These are phyloP conservation scores for Bubo bubo DNA, from an alignment of 2,113 vertebrate species.

Conservation along the genomic window DNA sequence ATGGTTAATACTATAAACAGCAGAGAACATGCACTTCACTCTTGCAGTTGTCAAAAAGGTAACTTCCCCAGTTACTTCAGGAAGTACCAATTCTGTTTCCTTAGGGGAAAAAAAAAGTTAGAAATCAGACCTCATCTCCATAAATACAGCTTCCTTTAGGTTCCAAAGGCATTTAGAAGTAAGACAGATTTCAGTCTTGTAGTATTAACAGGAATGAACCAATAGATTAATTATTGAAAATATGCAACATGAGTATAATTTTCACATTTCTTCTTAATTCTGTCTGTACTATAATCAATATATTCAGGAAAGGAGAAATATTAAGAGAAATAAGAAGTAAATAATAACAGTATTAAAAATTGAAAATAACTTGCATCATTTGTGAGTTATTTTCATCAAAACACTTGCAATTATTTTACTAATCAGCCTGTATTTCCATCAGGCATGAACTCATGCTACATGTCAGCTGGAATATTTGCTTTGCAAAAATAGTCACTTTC, in stretches of 20 bases:
- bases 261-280: background rate
- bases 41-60: background rate
- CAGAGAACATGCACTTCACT: background rate
- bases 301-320: background rate
- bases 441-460: background rate
- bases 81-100: background rate
- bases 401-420: background rate
- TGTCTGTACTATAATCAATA: background rate
- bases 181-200: background rate
- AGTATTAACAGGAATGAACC: background rate
- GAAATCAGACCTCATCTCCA: background rate
- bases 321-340: background rate
- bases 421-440: background rate
- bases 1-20: background rate
- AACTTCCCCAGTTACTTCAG: background rate
- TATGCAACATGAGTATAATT: background rate
- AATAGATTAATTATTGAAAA: background rate
- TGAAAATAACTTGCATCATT: background rate
- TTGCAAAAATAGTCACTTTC: background rate
- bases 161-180: background rate
- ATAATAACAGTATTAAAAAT: background rate
- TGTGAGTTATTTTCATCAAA: background rate
- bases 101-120: background rate
- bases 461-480: background rate
- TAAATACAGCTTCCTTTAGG: background rate